Base-by-base conservation (phyloP, 2,113 vertebrate species). In the Turdus rufiventris region DNA sequence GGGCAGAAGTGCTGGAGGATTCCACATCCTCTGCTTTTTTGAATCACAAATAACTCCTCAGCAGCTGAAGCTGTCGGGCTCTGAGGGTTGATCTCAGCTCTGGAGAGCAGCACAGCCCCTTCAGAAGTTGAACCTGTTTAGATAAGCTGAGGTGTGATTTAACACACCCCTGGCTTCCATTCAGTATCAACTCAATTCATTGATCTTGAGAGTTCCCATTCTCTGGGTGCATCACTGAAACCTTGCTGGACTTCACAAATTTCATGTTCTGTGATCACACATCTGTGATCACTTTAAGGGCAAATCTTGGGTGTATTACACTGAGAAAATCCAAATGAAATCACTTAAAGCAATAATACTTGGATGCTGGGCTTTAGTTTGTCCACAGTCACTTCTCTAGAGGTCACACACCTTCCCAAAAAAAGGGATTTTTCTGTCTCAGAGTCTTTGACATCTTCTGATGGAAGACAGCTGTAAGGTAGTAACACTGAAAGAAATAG, bases 1-100 rank as follows among this genome's bases (percentile, higher is more conserved):
- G 75, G 89, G 71, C 58, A 93, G 86, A 79, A 89, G 40, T 57
- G 57, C 93, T 90, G 25, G 57, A 94, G 76, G 74, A 91, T 95
- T 89, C 84, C 47, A 70, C 38, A 76, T 93, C 84, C 86, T 94
- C 72, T 86, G 76, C 74, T 89, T 63, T 60, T 23, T 71, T 94
- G 47, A 71, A 45, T 86, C 70, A 33, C 86, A 87, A 14, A 56
- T 71, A 95, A 71, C 86, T 76, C 65, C 42, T 66, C 8, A 51
- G 71, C 85, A 92, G 56, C 88, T 92, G 92, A 70, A 75, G 34
- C 82, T 89, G 88, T 63, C 0, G 1, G 72, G 26, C 56, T 63
- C 58, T 57, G 12, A 68, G 70, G 53, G 18, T 70, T 84, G 47
- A 29, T 73, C 43, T 56, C 36, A 42, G 80, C 80, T 80, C 51